Percentiles rank a stretch among this genome's conserved stretches.
Evolutionary conservation across 2,888 invertebrate genomes (phyloP).

Genomic region (Meiosimyza decipiens): DNA sequence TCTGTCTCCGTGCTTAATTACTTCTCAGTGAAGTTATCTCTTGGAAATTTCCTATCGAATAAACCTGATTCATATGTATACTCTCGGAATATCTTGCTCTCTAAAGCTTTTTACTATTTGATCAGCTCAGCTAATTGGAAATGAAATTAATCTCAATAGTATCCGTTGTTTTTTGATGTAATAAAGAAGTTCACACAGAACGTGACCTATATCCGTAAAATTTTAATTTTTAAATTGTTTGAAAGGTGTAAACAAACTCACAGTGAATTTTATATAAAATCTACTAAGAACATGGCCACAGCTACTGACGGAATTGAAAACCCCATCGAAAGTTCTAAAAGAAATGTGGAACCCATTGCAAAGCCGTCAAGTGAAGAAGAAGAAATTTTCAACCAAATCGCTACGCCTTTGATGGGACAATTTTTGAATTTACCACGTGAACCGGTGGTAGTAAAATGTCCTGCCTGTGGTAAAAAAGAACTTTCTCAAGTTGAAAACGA

Average conservation of each 20-base stretch:
- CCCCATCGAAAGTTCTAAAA: not conserved
- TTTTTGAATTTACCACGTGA: constrained; percentile 58
- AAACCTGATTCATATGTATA: too few relatives aligned
- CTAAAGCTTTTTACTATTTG: too few relatives aligned
- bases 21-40: too few relatives aligned
- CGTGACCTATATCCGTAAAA: too few relatives aligned
- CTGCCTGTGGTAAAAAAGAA: constrained; percentile 58
- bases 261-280: not conserved
- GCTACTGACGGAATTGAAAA: not conserved
- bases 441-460: constrained; percentile 58
- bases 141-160: too few relatives aligned
- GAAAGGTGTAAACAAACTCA: not conserved
- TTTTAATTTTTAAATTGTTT: too few relatives aligned
- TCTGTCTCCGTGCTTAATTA: too few relatives aligned
- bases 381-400: constrained; percentile 60
- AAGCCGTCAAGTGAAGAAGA: constrained; percentile 46
- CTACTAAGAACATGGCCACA: not conserved
- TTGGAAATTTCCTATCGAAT: too few relatives aligned
- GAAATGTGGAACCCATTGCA: not conserved
- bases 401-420: constrained; percentile 61
- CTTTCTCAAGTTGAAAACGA: constrained; percentile 57
- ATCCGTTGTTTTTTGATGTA: too few relatives aligned
- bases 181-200: too few relatives aligned
- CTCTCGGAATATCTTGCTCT: too few relatives aligned
- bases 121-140: too few relatives aligned